Conservation (phyloP, 1,140 invertebrate species). For the Scaptomyza pallida region DNA sequence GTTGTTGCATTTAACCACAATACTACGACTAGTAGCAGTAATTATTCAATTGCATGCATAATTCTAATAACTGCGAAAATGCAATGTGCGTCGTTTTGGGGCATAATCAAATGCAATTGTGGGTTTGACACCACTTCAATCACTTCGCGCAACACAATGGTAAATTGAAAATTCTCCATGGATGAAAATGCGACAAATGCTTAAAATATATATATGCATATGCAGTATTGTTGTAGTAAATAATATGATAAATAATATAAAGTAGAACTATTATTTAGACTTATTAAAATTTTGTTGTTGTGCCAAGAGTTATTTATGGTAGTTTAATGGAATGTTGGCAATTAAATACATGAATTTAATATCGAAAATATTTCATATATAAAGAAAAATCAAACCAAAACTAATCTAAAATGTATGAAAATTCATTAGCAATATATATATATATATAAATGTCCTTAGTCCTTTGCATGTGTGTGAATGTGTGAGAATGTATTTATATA, state of each 20-base stretch:
- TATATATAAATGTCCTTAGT: constrained; percentile 25
- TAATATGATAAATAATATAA: constrained; percentile 6
- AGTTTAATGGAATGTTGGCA: constrained; percentile 66
- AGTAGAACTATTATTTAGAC: constrained; percentile 18
- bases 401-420: constrained; percentile 28
- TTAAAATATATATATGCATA: constrained; percentile 5
- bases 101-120: constrained; percentile 26
- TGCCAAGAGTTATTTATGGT: constrained; percentile 38
- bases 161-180: neutral
- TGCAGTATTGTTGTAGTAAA: neutral
- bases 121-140: constrained; percentile 20
- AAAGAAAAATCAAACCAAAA: constrained; percentile 9
- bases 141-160: neutral
- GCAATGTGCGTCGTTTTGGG: neutral
- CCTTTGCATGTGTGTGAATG: constrained; percentile 12
- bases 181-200: neutral
- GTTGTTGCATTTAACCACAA: neutral
- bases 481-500: neutral
- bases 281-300: constrained; percentile 40
- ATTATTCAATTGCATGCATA: constrained; percentile 21
- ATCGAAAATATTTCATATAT: neutral
- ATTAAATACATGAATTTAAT: constrained; percentile 43
- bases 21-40: neutral
- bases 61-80: constrained; percentile 3
- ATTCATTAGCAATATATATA: constrained; percentile 34